Evolutionary conservation across 2,113 vertebrate species (phyloP).

Genomic region (Tenrec ecaudatus): DNA sequence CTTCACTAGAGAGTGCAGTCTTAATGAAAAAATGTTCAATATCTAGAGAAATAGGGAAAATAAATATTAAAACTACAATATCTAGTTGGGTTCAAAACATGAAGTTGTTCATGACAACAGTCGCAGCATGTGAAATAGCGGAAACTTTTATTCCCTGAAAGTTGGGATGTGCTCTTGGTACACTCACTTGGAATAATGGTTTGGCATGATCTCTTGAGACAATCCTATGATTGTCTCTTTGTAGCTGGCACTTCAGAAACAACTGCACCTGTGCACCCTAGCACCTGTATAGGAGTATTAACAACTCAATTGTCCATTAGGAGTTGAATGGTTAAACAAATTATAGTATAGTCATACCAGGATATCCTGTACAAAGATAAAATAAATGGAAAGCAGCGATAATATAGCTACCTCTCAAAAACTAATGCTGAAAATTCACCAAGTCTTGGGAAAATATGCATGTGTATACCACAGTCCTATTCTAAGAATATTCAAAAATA

Average conservation of each 20-base stretch:
- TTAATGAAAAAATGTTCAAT: background rate
- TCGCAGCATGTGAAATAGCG: background rate
- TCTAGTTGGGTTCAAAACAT: background rate
- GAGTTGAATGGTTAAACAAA: background rate
- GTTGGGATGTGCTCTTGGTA: background rate
- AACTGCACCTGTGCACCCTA: rapidly evolving
- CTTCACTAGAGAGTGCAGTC: too few species aligned
- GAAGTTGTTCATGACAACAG: background rate
- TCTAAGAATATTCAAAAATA: background rate
- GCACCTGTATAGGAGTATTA: background rate
- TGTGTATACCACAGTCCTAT: background rate
- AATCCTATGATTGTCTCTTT: too few species aligned
- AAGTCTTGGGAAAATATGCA: background rate
- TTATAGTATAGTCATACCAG: background rate
- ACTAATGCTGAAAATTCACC: background rate
- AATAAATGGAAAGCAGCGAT: background rate
- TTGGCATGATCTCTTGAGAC: background rate
- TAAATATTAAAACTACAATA: background rate
- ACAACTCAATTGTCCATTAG: background rate
- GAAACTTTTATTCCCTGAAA: background rate
- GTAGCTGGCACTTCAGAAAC: background rate
- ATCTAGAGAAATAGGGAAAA: background rate
- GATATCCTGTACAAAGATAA: background rate
- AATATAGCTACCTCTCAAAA: background rate
- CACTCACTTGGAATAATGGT: background rate